Conservation (phyloP, 2,113 vertebrate species). For the Mastomys natalensis region DNA sequence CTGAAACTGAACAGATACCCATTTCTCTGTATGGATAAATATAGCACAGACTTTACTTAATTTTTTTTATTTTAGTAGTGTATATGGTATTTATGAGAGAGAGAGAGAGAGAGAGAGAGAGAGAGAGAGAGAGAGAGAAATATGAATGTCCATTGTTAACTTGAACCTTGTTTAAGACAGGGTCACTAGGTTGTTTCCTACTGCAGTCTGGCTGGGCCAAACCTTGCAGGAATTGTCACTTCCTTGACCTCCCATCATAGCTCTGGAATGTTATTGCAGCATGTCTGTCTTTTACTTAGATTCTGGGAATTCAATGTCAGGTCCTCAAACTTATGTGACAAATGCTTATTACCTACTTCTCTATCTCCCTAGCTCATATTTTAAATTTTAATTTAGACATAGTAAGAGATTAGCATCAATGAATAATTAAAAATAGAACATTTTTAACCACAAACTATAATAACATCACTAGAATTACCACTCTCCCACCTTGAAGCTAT, state of each 20-base stretch:
- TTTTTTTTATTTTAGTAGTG: background rate
- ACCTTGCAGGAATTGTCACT: background rate
- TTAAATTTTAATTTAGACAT: no score
- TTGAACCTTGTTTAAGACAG: background rate
- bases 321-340: background rate
- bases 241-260: background rate
- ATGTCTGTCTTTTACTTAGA: background rate
- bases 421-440: background rate
- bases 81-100: background rate
- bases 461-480: background rate
- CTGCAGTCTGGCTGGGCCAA: background rate
- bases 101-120: background rate
- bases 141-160: background rate
- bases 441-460: background rate
- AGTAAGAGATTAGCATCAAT: background rate
- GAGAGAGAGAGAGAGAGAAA: background rate
- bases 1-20: background rate
- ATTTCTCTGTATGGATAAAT: background rate
- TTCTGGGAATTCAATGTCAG: background rate
- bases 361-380: background rate
- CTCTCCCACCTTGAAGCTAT: background rate
- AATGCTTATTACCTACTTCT: background rate
- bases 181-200: background rate
- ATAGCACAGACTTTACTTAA: background rate
- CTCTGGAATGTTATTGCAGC: background rate